These are phyloP conservation scores for Craseonycteris thonglongyai DNA, from an alignment of 2,113 vertebrate genomes.

Conservation along the genomic window DNA sequence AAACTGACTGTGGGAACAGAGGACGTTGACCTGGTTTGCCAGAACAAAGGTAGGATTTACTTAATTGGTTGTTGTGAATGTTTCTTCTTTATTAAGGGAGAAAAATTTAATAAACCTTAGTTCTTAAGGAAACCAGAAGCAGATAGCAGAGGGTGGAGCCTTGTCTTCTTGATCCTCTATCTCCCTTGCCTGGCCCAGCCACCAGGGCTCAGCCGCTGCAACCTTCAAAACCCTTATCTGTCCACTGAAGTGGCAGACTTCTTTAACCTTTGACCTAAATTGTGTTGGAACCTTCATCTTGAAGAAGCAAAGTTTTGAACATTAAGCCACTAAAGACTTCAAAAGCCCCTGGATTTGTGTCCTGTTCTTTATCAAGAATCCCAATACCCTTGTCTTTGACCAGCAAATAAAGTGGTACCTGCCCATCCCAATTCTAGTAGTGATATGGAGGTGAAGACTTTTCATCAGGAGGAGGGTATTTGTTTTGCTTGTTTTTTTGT, in stretches of 20 bases:
- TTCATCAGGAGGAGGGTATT: background rate
- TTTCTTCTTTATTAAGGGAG: constrained; percentile 42
- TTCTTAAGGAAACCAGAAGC: constrained; percentile 48
- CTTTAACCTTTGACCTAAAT: constrained; percentile 56
- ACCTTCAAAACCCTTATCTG: constrained; percentile 19
- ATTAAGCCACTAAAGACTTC: constrained; percentile 49
- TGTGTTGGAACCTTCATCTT: constrained; percentile 49
- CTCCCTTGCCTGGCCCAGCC: background rate
- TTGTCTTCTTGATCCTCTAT: background rate
- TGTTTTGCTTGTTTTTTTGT: background rate
- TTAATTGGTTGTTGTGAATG: constrained; percentile 42
- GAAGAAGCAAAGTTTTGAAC: constrained; percentile 57
- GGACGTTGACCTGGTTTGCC: constrained; percentile 68
- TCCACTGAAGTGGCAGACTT: constrained; percentile 33
- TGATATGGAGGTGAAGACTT: background rate
- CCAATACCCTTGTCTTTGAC: constrained; percentile 14
- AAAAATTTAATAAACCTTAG: constrained; percentile 50
- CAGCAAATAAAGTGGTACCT: background rate
- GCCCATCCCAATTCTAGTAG: background rate
- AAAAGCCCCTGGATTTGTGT: constrained; percentile 18
- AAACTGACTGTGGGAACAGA: constrained; percentile 52
- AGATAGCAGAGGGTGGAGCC: constrained; percentile 23
- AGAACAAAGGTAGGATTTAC: constrained; percentile 77
- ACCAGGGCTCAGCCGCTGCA: background rate
- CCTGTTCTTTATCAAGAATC: constrained; percentile 8